Evolutionary conservation across 2,113 vertebrate genomes (phyloP).

Genomic region (Carettochelys insculpta): DNA sequence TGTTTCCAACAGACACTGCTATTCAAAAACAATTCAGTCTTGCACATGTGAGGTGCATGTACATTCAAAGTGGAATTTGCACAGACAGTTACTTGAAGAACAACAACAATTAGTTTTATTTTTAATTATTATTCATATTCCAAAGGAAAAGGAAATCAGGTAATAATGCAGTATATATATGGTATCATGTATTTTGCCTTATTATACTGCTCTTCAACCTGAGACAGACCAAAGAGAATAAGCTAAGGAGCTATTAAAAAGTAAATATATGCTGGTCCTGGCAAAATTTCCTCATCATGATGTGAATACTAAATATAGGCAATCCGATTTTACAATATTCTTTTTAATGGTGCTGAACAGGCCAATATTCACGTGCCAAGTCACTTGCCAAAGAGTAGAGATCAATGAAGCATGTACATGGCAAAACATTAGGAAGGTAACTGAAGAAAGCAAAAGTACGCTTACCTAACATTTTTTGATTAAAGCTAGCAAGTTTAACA

Average conservation of each 20-base stretch:
- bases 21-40: not conserved
- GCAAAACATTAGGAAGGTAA: not conserved
- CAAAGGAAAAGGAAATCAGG: not conserved
- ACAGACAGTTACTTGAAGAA: not conserved
- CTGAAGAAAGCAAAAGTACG: not conserved
- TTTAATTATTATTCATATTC: not conserved
- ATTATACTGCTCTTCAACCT: not conserved
- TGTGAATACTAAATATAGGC: not conserved
- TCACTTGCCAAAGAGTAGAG: not conserved
- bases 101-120: not conserved
- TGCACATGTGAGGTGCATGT: not conserved
- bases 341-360: not conserved
- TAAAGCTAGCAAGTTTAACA: not conserved
- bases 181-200: not conserved
- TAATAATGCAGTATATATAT: not conserved
- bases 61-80: not conserved
- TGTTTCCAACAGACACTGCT: not conserved
- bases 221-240: not conserved
- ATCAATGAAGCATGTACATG: not conserved
- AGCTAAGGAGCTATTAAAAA: not conserved
- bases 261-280: not conserved
- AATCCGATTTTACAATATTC: not conserved
- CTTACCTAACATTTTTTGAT: not conserved
- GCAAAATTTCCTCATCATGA: fast-evolving
- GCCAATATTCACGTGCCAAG: not conserved